Conservation (phyloP, 2,888 invertebrate genomes). For the Caenorhabditis sp. region DNA sequence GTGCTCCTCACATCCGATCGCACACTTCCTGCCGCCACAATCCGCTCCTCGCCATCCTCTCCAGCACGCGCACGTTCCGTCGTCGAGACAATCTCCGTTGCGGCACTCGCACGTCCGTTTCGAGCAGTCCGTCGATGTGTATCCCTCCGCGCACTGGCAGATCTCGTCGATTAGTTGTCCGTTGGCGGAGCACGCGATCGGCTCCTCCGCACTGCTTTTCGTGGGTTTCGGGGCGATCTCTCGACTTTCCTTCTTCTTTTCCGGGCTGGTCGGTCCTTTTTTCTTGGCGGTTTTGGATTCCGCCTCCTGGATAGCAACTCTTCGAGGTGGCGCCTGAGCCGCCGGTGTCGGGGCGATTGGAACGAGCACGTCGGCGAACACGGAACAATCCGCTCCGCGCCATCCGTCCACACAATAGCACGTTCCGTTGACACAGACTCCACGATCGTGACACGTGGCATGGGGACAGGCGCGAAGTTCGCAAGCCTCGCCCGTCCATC, state of each 20-base stretch:
- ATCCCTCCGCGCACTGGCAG: constrained; percentile 87
- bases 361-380: constrained; percentile 38
- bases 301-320: neutral
- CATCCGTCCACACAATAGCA: constrained; percentile 97
- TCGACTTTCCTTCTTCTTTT: constrained; percentile 30
- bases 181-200: constrained; percentile 92
- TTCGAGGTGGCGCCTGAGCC: constrained; percentile 10
- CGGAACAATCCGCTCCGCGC: constrained; percentile 89
- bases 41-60: constrained; percentile 98
- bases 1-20: constrained; percentile 92
- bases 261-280: neutral
- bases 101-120: constrained; percentile 54
- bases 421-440: constrained; percentile 91
- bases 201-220: no score
- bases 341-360: neutral
- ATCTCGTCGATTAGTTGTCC: constrained; percentile 90
- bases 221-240: no score
- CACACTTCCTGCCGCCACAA: constrained; percentile 84
- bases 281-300: constrained; percentile 6
- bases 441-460: constrained; percentile 93
- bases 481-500: constrained; percentile 75
- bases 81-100: constrained; percentile 61
- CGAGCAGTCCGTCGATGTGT: constrained; percentile 68
- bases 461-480: constrained; percentile 81
- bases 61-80: constrained; percentile 93